phyloP scores from a whole-genome alignment of 2,113 vertebrate species.

The Gopherus flavomarginatus region DNA sequence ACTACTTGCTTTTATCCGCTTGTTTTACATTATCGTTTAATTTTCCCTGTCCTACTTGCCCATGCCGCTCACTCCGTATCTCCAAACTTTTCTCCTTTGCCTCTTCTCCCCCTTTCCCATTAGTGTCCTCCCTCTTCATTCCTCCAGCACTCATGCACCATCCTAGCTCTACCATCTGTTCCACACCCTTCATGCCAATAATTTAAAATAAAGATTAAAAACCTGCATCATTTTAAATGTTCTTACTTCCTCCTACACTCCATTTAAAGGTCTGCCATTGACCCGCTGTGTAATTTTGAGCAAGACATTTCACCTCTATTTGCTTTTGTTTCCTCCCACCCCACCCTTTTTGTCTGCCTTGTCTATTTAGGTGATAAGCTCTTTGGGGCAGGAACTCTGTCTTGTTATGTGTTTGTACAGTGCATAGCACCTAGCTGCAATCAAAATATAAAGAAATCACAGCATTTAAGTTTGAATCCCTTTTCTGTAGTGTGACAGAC shows the following conservation, averaged over 20 bases:
- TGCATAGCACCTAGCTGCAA: background rate
- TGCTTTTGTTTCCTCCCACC: background rate
- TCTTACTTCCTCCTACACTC: background rate
- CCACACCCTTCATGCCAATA: background rate
- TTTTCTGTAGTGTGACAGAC: background rate
- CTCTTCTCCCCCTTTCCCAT: background rate
- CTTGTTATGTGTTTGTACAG: background rate
- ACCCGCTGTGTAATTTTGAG: background rate
- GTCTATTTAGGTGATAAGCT: background rate
- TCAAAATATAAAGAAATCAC: background rate
- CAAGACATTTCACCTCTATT: background rate
- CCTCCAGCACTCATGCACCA: background rate
- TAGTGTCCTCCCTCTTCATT: too few species aligned
- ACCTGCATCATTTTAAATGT: conserved; percentile 19
- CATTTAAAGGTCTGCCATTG: background rate
- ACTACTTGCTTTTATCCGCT: background rate
- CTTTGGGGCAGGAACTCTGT: background rate
- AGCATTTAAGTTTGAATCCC: background rate
- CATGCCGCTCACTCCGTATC: background rate
- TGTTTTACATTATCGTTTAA: background rate
- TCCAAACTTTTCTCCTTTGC: too few species aligned
- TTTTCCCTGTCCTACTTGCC: background rate
- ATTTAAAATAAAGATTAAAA: conserved; percentile 16
- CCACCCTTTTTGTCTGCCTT: background rate
- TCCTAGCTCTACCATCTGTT: background rate